Evolutionary conservation across 2,797 vertebrate genomes (phyloP).

Genomic region (Vireo griseus): DNA sequence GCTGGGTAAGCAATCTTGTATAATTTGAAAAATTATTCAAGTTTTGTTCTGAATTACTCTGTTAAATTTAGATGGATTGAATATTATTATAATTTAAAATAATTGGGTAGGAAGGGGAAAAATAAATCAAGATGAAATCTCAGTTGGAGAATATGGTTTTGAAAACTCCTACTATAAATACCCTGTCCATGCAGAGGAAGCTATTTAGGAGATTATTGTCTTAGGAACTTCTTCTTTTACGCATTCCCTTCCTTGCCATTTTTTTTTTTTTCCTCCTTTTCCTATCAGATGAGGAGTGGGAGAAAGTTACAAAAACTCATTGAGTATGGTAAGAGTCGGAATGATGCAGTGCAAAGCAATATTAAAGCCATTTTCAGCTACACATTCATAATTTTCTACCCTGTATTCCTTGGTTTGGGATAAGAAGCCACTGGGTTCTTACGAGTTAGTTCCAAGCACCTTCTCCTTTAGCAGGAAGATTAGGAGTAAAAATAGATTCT

Average conservation of each 20-base stretch:
- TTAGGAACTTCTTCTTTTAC: background rate
- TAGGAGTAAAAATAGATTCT: constrained; percentile 1
- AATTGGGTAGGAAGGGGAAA: background rate
- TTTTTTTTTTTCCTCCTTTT: background rate
- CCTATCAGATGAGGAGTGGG: background rate
- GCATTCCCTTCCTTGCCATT: background rate
- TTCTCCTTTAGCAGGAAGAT: background rate
- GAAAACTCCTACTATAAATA: background rate
- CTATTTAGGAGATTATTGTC: background rate
- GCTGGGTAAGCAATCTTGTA: background rate
- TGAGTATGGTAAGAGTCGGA: background rate
- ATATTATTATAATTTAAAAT: background rate
- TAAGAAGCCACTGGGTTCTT: background rate
- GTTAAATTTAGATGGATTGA: background rate
- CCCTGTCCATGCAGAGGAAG: background rate
- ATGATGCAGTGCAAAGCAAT: background rate
- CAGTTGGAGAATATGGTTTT: background rate
- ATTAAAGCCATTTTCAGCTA: background rate
- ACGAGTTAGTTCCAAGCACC: background rate
- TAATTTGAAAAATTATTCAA: background rate
- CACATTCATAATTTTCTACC: background rate
- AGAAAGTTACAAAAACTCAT: background rate
- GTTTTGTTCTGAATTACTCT: background rate
- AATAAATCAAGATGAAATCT: background rate
- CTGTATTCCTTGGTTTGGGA: background rate